A percentile compares a stretch with the other conserved stretches of the same genome.
phyloP scores from a whole-genome alignment of 2,113 vertebrate genomes.

The Elachura formosa region DNA sequence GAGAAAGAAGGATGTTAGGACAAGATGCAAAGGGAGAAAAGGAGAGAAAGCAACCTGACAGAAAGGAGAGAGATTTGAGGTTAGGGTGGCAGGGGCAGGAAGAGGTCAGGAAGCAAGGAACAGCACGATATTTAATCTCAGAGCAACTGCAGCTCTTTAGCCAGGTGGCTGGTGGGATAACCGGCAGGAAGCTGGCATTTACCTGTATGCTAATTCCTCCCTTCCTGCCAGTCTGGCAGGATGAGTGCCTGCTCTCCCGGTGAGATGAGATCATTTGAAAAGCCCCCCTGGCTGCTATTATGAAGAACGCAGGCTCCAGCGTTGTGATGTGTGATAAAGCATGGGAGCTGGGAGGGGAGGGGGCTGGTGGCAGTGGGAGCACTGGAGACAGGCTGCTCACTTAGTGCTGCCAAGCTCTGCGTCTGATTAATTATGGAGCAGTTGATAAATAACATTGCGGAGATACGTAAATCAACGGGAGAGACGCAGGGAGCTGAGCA shows the following conservation, averaged over 20 bases:
- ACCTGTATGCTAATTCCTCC: constrained; percentile 63
- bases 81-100: not conserved
- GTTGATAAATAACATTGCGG: constrained; percentile 71
- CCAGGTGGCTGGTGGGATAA: constrained; percentile 58
- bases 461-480: constrained; percentile 70
- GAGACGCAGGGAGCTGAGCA: constrained; percentile 47
- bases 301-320: constrained; percentile 7
- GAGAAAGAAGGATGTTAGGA: not conserved
- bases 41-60: not conserved
- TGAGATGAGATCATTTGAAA: constrained; percentile 68
- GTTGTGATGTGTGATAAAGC: not conserved
- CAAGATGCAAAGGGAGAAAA: not conserved
- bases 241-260: constrained; percentile 30
- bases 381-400: constrained; percentile 65
- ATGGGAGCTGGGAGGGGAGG: not conserved
- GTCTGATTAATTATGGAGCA: constrained; percentile 75
- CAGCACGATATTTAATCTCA: not conserved
- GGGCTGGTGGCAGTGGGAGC: not conserved
- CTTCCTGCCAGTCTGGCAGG: constrained; percentile 57
- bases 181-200: constrained; percentile 45
- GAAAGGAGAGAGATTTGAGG: not conserved
- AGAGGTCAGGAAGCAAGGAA: not conserved
- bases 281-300: constrained; percentile 50
- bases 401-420: constrained; percentile 61
- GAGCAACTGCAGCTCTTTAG: constrained; percentile 8